Base-by-base conservation (phyloP, 2,113 vertebrate genomes). In the Istiophorus platypterus region DNA sequence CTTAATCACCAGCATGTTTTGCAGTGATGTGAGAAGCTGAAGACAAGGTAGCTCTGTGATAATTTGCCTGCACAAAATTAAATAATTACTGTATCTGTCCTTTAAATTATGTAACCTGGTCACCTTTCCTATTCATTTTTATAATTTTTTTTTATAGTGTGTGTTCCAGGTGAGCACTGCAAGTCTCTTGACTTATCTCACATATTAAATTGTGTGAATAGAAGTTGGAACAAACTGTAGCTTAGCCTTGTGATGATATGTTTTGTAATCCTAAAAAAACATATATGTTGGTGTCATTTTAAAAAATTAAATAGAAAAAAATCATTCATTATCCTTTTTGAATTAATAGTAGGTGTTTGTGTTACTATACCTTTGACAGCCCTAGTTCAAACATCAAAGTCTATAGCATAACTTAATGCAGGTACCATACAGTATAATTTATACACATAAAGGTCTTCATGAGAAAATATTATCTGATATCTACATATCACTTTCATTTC, bases 351-450 rank as follows among this genome's bases (percentile, higher is more conserved):
- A 24, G 29, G 17, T 52, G n/a, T 67, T 62, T 26, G 34, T 37
- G 13, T 4, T 66, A 67, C 20, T 57, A 37, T 59, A 42, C 2
- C 24, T 69, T 76, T 65, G 71, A 88, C 78, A 88, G 90, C 87
- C 84, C 75, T 51, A 74, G 79, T 88, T 90, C 84, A 81, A 90
- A 75, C 76, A 88, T 72, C 72, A 84, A 71, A 58, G 68, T 85
- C 73, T 85, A 82, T 74, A 85, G 72, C 82, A 91, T 91, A 92
- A 92, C 78, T 94, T 92, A 92, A 91, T 93, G 87, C 70, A 90
- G 68, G 85, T 92, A 92, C 87, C 88, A 87, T 89, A 85, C 69
- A 88, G 74, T 78, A 90, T 86, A 77, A 82, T 92, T 88, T 83
- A 88, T 89, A 86, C 88, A 92, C 77, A 80, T 87, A 83, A 88